phyloP scores from a whole-genome alignment of 2,797 vertebrate species.

The Pseudotriccus pelzelni region DNA sequence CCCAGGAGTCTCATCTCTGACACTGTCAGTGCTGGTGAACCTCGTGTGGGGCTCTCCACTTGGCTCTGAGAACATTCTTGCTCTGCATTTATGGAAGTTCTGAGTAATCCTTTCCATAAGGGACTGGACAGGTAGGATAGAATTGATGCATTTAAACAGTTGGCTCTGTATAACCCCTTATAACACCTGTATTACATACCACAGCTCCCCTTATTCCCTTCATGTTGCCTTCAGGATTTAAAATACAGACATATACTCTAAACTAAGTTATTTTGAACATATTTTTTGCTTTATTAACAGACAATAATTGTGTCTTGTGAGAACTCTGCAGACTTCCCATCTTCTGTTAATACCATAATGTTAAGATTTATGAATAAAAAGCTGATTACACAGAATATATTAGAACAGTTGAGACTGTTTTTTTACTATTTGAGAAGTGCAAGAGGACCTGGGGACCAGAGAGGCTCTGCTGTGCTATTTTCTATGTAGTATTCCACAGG shows the following conservation, averaged over 20 bases:
- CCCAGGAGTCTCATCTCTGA: constrained; percentile 3
- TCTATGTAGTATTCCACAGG: not conserved
- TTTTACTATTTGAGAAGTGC: not conserved
- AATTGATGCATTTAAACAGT: not conserved
- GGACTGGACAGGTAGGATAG: constrained; percentile 10
- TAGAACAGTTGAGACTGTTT: not conserved
- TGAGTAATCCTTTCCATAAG: constrained; percentile 27
- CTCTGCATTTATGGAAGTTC: constrained; percentile 45
- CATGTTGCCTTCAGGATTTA: not conserved
- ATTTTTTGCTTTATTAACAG: not conserved
- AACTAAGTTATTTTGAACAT: not conserved
- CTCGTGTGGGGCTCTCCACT: not conserved
- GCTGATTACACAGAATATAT: not conserved
- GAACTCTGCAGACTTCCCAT: not conserved
- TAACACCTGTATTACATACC: fast-evolving
- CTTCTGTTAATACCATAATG: not conserved
- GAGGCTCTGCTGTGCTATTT: not conserved
- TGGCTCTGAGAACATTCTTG: constrained; percentile 28
- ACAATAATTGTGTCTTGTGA: not conserved
- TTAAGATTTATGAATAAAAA: not conserved
- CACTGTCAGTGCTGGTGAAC: constrained; percentile 9
- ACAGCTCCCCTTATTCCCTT: not conserved
- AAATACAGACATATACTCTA: not conserved
- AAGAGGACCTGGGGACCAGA: not conserved
- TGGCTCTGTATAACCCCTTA: not conserved